Conservation (phyloP, 2,888 invertebrate genomes). For the Villa cingulata region DNA sequence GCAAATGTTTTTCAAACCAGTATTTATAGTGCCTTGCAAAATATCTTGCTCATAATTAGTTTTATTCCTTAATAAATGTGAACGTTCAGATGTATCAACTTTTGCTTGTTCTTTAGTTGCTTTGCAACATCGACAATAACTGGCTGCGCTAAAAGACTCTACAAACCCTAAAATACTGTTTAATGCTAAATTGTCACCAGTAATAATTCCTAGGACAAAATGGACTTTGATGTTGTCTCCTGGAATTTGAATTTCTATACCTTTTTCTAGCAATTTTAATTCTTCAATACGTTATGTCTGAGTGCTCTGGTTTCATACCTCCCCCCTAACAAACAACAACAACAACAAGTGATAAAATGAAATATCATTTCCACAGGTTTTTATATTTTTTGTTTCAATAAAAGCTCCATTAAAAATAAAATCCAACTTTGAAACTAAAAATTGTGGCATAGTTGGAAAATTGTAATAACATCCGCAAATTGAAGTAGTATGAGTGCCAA, state of each 20-base stretch:
- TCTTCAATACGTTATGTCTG: too few relatives aligned
- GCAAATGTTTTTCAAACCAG: conserved; percentile 9
- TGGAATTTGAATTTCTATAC: conserved; percentile 7
- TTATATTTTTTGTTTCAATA: conserved; percentile 11
- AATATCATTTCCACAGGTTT: conserved; percentile 12
- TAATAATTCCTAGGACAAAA: conserved; percentile 16
- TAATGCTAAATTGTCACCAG: conserved; percentile 18
- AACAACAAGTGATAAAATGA: conserved; percentile 12
- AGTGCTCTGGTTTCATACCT: too few relatives aligned
- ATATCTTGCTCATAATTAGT: conserved; percentile 10
- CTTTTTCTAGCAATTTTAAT: conserved; percentile 13
- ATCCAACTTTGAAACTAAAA: conserved; percentile 14
- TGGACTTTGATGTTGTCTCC: conserved; percentile 9
- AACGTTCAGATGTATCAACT: conserved; percentile 4
- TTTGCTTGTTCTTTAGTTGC: conserved; percentile 7
- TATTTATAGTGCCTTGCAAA: conserved; percentile 5
- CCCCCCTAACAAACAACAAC: too few relatives aligned
- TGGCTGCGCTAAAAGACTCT: conserved; percentile 11
- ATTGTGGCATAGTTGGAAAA: conserved; percentile 11
- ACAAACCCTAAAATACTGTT: conserved; percentile 14
- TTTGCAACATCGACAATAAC: conserved; percentile 11
- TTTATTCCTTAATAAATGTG: conserved; percentile 3
- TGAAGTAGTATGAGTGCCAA: conserved; percentile 7
- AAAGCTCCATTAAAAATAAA: conserved; percentile 14
- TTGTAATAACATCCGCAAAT: not conserved